Percentiles rank a stretch among this genome's conserved stretches.
Evolutionary conservation across 2,113 vertebrate genomes (phyloP).

Genomic region (Cnemophilus loriae): DNA sequence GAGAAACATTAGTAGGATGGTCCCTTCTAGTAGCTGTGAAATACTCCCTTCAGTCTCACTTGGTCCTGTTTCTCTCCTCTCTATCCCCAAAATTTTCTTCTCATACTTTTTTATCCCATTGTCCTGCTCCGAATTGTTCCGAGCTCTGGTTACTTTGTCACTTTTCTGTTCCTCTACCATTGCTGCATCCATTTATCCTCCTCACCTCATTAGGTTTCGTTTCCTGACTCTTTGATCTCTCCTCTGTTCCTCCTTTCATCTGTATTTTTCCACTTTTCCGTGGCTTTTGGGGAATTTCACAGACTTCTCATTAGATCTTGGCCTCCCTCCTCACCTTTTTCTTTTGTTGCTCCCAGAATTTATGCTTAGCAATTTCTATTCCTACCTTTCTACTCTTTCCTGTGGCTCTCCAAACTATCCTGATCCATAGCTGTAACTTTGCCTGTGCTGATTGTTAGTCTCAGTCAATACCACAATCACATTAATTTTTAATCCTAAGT

Average conservation of each 20-base stretch:
- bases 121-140: background rate
- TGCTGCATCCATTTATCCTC: background rate
- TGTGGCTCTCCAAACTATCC: background rate
- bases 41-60: background rate
- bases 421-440: background rate
- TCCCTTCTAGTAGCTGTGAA: background rate
- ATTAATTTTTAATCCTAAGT: background rate
- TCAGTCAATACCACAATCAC: background rate
- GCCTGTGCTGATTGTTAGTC: background rate
- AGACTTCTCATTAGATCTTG: background rate
- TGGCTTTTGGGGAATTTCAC: background rate
- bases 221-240: background rate
- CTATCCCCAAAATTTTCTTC: background rate
- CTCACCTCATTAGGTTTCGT: background rate
- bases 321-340: background rate
- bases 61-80: background rate
- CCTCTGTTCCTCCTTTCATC: rapidly evolving
- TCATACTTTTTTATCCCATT: background rate
- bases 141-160: background rate
- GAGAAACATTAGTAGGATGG: background rate
- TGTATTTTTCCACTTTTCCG: background rate
- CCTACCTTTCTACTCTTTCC: background rate
- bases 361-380: background rate
- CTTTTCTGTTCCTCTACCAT: background rate
- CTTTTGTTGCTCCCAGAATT: background rate